Percentiles rank a stretch among this genome's conserved stretches.
Conservation (phyloP, 2,797 vertebrate species). For the Lepilemur ruficaudatus region DNA sequence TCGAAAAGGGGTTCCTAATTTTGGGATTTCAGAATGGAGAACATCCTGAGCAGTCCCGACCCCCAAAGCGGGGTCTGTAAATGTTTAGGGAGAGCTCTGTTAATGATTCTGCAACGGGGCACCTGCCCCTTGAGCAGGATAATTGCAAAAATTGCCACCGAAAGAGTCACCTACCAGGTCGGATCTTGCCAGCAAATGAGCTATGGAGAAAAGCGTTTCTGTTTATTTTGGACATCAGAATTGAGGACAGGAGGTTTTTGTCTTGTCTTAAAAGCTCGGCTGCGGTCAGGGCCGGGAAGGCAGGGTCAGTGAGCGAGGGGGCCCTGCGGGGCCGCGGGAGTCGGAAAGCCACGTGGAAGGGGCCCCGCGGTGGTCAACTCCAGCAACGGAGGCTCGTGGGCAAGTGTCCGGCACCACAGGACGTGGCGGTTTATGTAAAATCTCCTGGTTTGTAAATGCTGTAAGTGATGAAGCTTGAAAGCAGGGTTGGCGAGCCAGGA, state of each 20-base stretch:
- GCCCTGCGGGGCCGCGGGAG: fast-evolving
- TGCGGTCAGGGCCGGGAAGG: background rate
- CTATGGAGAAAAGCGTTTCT: background rate
- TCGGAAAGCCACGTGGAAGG: background rate
- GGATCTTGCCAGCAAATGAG: background rate
- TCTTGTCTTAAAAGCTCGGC: background rate
- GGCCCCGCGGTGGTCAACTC: too few relatives aligned
- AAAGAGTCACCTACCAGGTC: background rate
- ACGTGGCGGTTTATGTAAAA: background rate
- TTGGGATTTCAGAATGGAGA: background rate
- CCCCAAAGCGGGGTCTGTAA: background rate
- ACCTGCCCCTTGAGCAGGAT: background rate
- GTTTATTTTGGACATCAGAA: background rate
- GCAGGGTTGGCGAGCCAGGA: background rate
- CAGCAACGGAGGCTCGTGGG: background rate
- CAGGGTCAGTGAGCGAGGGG: too few relatives aligned
- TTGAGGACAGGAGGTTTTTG: background rate
- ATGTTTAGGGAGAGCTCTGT: background rate
- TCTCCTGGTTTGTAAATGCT: background rate
- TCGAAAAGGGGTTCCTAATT: background rate
- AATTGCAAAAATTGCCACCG: background rate
- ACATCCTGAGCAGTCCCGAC: background rate
- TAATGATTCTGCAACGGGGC: background rate
- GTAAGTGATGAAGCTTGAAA: too few relatives aligned
- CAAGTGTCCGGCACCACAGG: background rate